A percentile compares a stretch with the other conserved stretches of the same genome.
Conservation (phyloP, 1,140 invertebrate species). For the Cryptotermes secundus region DNA sequence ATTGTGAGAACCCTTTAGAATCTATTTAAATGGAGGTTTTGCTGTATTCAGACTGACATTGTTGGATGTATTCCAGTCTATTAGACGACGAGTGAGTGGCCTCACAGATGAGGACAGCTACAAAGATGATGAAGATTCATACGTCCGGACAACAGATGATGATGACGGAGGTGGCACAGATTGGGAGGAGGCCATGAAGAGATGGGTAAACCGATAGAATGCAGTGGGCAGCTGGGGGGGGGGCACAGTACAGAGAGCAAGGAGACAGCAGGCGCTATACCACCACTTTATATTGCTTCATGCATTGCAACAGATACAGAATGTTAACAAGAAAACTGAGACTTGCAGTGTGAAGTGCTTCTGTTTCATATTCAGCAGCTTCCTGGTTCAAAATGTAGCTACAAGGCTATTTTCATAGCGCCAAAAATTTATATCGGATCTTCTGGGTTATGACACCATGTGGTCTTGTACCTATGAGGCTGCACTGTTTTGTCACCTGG, state of each 20-base stretch:
- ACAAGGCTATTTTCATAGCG: no score
- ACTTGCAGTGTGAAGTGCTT: no score
- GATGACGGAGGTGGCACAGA: constrained; percentile 59
- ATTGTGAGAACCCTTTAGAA: no score
- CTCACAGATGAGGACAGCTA: constrained; percentile 29
- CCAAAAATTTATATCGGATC: no score
- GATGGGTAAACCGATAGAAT: constrained; percentile 65
- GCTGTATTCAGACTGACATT: no score
- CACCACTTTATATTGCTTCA: not conserved
- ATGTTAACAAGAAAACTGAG: not conserved
- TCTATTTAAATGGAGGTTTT: no score
- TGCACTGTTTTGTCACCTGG: no score
- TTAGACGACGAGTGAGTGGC: constrained; percentile 21
- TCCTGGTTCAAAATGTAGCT: no score
- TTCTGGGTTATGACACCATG: no score
- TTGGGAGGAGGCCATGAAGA: constrained; percentile 67
- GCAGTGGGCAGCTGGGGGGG: not conserved
- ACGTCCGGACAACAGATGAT: constrained; percentile 42
- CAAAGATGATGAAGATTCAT: constrained; percentile 31
- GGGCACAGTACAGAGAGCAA: not conserved
- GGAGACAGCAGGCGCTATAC: not conserved
- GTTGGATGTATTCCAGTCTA: not conserved
- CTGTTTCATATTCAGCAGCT: no score
- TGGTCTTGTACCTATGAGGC: no score
- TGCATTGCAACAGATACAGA: not conserved